phyloP scores from a whole-genome alignment of 2,888 invertebrate genomes.

The Lamellibrachia columna region DNA sequence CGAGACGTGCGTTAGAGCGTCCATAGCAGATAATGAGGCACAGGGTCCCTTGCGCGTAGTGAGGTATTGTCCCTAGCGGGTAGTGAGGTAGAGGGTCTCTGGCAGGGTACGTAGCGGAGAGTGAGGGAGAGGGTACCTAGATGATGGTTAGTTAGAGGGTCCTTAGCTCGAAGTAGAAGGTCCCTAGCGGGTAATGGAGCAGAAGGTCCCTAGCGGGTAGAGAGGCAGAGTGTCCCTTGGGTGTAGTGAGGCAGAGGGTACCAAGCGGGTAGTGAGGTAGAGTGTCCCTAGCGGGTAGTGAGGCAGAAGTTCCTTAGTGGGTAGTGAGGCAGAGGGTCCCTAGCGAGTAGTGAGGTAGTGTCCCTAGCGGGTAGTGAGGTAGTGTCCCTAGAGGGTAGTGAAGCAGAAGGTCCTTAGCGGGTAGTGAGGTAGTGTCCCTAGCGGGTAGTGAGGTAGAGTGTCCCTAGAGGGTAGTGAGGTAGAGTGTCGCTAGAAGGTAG shows the following conservation, averaged over 20 bases:
- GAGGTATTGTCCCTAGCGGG: neutral
- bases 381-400: neutral
- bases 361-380: neutral
- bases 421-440: neutral
- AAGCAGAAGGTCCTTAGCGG: neutral
- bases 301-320: neutral
- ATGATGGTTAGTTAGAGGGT: too few species aligned
- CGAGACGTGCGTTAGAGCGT: neutral
- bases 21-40: neutral
- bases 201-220: neutral
- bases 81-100: conserved; percentile 18
- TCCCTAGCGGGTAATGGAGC: neutral
- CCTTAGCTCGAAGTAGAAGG: neutral
- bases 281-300: conserved; percentile 7
- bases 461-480: neutral
- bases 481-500: neutral
- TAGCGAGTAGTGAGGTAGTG: neutral
- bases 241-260: neutral
- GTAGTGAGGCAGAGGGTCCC: neutral
- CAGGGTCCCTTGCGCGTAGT: neutral
- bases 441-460: neutral
- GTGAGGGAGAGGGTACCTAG: too few species aligned
- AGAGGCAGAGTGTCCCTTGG: neutral
- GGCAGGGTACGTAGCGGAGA: too few species aligned
- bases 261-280: neutral